Conservation (phyloP, 2,888 invertebrate genomes). For the Darwinula stevensoni region DNA sequence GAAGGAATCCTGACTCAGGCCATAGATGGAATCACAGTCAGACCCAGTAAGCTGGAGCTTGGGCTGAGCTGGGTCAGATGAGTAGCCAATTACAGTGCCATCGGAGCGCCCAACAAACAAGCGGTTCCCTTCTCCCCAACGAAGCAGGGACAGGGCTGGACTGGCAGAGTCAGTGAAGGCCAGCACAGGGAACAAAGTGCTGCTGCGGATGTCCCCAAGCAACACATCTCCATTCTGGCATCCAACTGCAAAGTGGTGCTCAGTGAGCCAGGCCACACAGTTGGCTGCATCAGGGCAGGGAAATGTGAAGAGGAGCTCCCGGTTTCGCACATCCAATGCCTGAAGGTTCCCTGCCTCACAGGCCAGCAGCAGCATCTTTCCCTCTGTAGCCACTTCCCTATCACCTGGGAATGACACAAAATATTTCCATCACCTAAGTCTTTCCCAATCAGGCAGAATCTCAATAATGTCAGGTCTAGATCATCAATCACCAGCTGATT, state of each 20-base stretch:
- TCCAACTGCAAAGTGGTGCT: neutral
- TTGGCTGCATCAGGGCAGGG: neutral
- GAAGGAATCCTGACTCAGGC: conserved; percentile 24
- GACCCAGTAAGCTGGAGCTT: conserved; percentile 31
- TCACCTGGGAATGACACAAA: conserved; percentile 16
- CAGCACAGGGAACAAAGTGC: no score
- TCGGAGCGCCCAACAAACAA: conserved; percentile 29
- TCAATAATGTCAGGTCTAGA: no score
- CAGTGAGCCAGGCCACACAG: neutral
- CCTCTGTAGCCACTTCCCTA: conserved; percentile 26
- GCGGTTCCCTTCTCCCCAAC: conserved; percentile 13
- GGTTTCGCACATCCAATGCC: neutral
- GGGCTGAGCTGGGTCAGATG: conserved; percentile 12
- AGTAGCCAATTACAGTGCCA: conserved; percentile 21
- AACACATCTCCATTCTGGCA: conserved; percentile 3
- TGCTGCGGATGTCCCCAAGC: no score
- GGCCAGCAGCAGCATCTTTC: conserved; percentile 23
- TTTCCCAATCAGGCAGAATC: neutral
- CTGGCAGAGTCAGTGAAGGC: neutral
- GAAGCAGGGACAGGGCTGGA: conserved; percentile 8
- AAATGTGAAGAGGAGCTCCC: neutral
- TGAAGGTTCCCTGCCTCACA: neutral
- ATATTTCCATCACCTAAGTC: neutral
- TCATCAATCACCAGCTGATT: no score
- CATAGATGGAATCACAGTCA: conserved; percentile 35